Base-by-base conservation (phyloP, 1,140 invertebrate species). In the Anthonomus grandis region DNA sequence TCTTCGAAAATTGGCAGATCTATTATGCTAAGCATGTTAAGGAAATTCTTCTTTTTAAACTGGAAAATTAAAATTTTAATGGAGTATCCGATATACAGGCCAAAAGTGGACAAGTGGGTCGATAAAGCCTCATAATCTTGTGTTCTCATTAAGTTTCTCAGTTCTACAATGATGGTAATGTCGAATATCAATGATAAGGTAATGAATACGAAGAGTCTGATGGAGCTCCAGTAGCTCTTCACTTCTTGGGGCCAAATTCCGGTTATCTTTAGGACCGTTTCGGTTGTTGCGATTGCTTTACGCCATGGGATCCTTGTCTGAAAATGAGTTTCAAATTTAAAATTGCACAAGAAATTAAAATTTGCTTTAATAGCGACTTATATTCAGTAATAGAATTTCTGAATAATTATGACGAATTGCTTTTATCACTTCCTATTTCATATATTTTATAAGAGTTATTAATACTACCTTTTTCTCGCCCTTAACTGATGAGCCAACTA, bases 81-180 rank as follows among this genome's bases (percentile, higher is more conserved):
- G 13, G 23, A 34, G 17, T 19, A 55, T n/a, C 52, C 52, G 12
- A 55, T 46, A 17, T 55, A 55, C 5, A 55, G 38, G n/a, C 39
- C 24, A 23, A 55, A 41, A 9, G 52, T 55, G 9, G 52, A 27
- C 6, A 55, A 23, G 18, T 55, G 52, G 12, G 22, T 55, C 41
- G 41, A 13, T 3, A 55, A 13, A 0, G 42, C 1, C 18, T 55
- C 25, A 23, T 55, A 55, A 46, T 55, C 52, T 24, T 46, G 34
- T 10, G 3, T 21, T 2, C 8, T 18, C 6, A 46, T 1, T 10
- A 55, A 31, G 4, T 24, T 45, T 13, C 36, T 27, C 17, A 55
- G 24, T 23, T 55, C 52, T 8, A 44, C 25, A 1, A 55, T 13
- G n/a, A 55, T 9, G 15, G 52, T 34, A 15, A 55, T 4, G 22